Conservation (phyloP, 1,140 invertebrate genomes). For the Oppia nitens region DNA sequence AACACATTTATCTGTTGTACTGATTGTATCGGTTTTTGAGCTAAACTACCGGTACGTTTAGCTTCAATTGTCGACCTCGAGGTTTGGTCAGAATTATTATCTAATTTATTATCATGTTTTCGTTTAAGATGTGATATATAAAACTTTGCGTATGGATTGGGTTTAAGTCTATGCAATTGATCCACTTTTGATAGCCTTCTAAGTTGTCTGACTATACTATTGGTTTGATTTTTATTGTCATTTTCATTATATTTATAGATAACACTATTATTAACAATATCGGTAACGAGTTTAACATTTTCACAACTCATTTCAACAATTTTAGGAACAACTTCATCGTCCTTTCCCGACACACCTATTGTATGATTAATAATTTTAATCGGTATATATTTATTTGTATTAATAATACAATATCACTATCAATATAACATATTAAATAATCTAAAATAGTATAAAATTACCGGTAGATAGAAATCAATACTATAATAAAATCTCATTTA, state of each 20-base stretch:
- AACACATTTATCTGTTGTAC: background rate
- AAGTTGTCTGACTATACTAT: background rate
- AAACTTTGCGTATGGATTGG: conserved; percentile 10
- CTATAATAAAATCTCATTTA: too few relatives aligned
- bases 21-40: background rate
- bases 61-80: too few relatives aligned
- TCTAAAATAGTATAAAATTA: too few relatives aligned
- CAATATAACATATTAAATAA: too few relatives aligned
- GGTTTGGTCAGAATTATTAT: too few relatives aligned
- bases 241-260: background rate
- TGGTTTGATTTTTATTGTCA: background rate
- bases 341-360: too few relatives aligned
- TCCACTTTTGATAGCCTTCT: background rate
- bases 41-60: too few relatives aligned
- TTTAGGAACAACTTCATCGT: too few relatives aligned
- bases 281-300: background rate
- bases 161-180: conserved; percentile 1
- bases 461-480: too few relatives aligned
- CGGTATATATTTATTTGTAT: too few relatives aligned
- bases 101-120: background rate
- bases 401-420: too few relatives aligned
- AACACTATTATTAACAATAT: conserved; percentile 1
- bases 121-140: background rate
- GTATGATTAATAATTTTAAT: too few relatives aligned
- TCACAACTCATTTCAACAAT: background rate